phyloP scores from a whole-genome alignment of 2,888 invertebrate genomes.

The Drosophila rellima region DNA sequence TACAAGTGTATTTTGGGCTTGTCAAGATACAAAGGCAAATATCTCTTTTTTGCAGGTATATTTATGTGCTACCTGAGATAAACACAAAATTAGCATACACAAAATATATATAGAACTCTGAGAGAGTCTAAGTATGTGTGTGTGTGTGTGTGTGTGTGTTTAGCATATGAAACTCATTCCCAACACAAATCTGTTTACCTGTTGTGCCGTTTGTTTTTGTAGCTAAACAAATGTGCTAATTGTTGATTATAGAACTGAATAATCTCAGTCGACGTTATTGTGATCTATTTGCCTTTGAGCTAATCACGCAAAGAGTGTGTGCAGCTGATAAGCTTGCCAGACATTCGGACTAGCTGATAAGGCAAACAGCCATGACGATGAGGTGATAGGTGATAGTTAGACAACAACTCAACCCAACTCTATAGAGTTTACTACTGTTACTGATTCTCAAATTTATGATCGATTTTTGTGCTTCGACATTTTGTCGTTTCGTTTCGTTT shows the following conservation, averaged over 20 bases:
- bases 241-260: slow-evolving; percentile 27
- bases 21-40: slow-evolving; percentile 20
- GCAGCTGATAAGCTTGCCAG: slow-evolving; percentile 40
- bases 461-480: slow-evolving; percentile 27
- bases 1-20: slow-evolving; percentile 22
- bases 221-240: slow-evolving; percentile 62
- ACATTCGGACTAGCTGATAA: slow-evolving; percentile 49
- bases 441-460: slow-evolving; percentile 33
- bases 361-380: slow-evolving; percentile 1
- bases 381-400: slow-evolving; percentile 2
- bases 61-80: slow-evolving; percentile 24
- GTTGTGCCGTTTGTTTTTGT: slow-evolving; percentile 10
- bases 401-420: neutral
- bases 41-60: neutral
- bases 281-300: slow-evolving; percentile 46
- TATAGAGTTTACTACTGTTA: neutral
- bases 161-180: slow-evolving; percentile 5
- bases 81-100: slow-evolving; percentile 37
- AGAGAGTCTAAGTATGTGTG: neutral
- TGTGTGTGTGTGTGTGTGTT: neutral
- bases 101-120: neutral
- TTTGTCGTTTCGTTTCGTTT: slow-evolving; percentile 12
- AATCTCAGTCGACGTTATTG: slow-evolving; percentile 1
- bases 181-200: slow-evolving; percentile 20
- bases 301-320: slow-evolving; percentile 60